These are phyloP conservation scores for Apteryx owenii DNA, from an alignment of 2,113 vertebrate species.

Conservation along the genomic window DNA sequence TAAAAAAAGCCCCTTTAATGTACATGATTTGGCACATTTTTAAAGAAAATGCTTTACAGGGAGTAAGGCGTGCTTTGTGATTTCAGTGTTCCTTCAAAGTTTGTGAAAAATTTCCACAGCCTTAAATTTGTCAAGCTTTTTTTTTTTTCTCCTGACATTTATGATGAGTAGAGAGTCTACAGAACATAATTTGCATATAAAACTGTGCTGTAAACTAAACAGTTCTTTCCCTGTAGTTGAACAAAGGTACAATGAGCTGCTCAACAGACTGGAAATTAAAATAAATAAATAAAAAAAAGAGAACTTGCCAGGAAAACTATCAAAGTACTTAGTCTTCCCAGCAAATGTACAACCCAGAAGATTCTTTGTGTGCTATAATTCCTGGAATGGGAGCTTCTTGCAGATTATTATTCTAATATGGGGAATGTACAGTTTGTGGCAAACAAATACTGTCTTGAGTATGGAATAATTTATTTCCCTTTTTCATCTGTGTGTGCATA, in stretches of 20 bases:
- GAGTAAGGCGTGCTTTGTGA: background rate
- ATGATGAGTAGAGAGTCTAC: conserved; percentile 17
- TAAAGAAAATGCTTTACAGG: conserved; percentile 29
- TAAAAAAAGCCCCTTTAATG: background rate
- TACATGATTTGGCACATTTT: background rate
- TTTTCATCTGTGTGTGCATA: background rate
- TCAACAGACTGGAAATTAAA: background rate
- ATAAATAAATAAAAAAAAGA: background rate
- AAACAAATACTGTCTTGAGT: background rate
- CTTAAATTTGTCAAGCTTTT: conserved; percentile 39
- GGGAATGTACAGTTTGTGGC: background rate
- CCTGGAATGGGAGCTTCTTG: background rate
- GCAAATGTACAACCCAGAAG: background rate
- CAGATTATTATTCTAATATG: background rate
- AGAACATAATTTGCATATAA: conserved; percentile 40
- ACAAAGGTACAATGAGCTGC: background rate
- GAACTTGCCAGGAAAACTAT: background rate
- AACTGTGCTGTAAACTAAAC: conserved; percentile 22
- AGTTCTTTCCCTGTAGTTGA: background rate
- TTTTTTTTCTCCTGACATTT: background rate
- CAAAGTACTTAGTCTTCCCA: background rate
- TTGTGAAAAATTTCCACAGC: conserved; percentile 14
- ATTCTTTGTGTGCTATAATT: background rate
- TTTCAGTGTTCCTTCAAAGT: conserved; percentile 39
- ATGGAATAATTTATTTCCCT: background rate